Percentiles rank a stretch among this genome's conserved stretches.
Evolutionary conservation across 2,113 vertebrate genomes (phyloP).

Genomic region (Melanotaenia duboulayi): DNA sequence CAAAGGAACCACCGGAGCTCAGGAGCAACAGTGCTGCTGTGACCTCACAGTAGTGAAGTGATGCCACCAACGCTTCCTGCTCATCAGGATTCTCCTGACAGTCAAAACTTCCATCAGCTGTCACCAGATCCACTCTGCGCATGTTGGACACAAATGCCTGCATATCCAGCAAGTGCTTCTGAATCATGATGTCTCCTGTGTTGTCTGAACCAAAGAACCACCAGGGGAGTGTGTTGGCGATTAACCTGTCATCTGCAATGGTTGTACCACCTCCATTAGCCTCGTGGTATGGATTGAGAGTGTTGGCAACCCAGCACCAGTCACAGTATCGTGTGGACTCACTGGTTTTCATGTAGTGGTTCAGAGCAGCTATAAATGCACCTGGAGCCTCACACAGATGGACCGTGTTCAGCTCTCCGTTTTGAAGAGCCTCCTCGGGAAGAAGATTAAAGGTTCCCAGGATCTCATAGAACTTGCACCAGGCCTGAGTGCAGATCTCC

Average conservation of each 20-base stretch:
- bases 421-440: slow-evolving; percentile 82
- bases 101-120: slow-evolving; percentile 97
- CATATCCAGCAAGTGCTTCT: slow-evolving; percentile 88
- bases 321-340: slow-evolving; percentile 80
- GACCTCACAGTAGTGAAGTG: slow-evolving; percentile 91
- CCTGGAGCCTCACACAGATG: slow-evolving; percentile 96
- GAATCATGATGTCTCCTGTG: slow-evolving; percentile 91
- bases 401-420: slow-evolving; percentile 87
- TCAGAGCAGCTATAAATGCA: slow-evolving; percentile 92
- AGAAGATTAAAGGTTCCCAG: slow-evolving; percentile 86
- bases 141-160: slow-evolving; percentile 84
- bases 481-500: slow-evolving; percentile 95
- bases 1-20: slow-evolving; percentile 88
- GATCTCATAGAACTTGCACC: slow-evolving; percentile 97
- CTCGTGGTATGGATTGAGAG: slow-evolving; percentile 93
- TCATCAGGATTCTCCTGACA: slow-evolving; percentile 96
- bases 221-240: slow-evolving; percentile 90
- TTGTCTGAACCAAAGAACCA: slow-evolving; percentile 97
- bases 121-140: slow-evolving; percentile 88
- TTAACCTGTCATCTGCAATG: slow-evolving; percentile 92
- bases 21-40: slow-evolving; percentile 89
- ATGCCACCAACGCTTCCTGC: slow-evolving; percentile 92
- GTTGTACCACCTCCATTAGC: slow-evolving; percentile 87
- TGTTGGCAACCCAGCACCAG: slow-evolving; percentile 94
- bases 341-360: slow-evolving; percentile 91